phyloP scores from a whole-genome alignment of 2,888 invertebrate species.

The Tanytarsus gracilentus region DNA sequence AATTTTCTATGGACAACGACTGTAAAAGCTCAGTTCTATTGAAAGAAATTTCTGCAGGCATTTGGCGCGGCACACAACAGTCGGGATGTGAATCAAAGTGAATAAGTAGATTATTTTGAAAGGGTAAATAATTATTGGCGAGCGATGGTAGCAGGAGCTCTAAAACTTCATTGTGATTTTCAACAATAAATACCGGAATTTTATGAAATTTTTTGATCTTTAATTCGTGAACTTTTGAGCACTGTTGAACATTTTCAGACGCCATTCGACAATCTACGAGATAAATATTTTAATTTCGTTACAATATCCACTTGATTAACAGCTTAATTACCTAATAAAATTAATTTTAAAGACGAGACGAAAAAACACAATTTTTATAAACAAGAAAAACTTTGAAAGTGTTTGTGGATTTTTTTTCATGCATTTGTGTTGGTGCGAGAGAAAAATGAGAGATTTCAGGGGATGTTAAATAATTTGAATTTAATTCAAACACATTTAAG shows the following conservation, averaged over 20 bases:
- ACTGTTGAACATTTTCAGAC: neutral
- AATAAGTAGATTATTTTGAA: conserved; percentile 63
- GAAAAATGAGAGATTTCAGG: too few relatives aligned
- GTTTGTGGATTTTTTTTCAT: too few relatives aligned
- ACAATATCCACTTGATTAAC: conserved; percentile 4
- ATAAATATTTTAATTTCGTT: neutral
- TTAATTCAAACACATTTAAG: too few relatives aligned
- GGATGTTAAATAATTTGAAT: too few relatives aligned
- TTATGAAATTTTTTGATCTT: conserved; percentile 39
- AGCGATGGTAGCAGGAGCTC: conserved; percentile 70
- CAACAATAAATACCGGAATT: conserved; percentile 67
- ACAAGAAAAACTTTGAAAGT: too few relatives aligned
- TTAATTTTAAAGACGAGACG: too few relatives aligned
- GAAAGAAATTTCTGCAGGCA: conserved; percentile 65
- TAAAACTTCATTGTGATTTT: conserved; percentile 69
- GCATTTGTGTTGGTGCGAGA: too few relatives aligned
- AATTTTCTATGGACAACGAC: conserved; percentile 80
- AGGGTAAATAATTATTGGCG: conserved; percentile 70
- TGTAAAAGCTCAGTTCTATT: conserved; percentile 59
- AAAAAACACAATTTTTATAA: too few relatives aligned
- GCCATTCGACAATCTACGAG: neutral
- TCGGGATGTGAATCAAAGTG: conserved; percentile 93
- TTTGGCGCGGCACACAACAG: conserved; percentile 69
- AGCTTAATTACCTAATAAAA: too few relatives aligned
- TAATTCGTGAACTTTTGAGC: neutral